phyloP scores from a whole-genome alignment of 2,888 invertebrate species.

The Nesidiocoris tenuis region DNA sequence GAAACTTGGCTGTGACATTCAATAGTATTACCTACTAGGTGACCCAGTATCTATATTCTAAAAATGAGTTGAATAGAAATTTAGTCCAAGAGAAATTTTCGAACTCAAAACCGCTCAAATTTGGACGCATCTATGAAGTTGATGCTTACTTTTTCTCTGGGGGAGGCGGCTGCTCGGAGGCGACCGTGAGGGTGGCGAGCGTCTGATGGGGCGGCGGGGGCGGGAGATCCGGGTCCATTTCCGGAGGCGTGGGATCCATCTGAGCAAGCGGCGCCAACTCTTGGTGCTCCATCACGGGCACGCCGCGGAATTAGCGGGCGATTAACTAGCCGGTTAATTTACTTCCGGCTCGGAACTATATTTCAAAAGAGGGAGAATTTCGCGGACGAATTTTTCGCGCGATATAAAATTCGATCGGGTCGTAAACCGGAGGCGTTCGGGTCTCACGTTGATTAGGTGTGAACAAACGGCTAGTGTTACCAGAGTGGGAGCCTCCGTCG shows the following conservation, averaged over 20 bases:
- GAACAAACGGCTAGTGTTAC: not conserved
- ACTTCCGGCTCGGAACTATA: not conserved
- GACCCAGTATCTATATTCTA: too few relatives aligned
- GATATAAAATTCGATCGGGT: not conserved
- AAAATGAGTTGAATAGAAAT: too few relatives aligned
- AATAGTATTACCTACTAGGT: too few relatives aligned
- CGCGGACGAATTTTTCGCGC: not conserved
- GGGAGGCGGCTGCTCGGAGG: constrained; percentile 41
- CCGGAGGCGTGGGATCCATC: constrained; percentile 43
- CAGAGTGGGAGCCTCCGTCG: not conserved
- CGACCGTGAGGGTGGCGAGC: constrained; percentile 40
- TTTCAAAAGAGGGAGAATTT: not conserved
- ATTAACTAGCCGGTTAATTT: not conserved
- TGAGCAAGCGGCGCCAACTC: constrained; percentile 42
- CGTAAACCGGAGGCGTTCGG: not conserved
- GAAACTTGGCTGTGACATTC: too few relatives aligned
- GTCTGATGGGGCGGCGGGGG: constrained; percentile 41
- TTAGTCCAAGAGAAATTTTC: too few relatives aligned
- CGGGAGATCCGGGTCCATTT: constrained; percentile 44
- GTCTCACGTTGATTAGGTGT: not conserved
- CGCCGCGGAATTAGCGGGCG: not conserved
- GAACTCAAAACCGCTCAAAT: too few relatives aligned
- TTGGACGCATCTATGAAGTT: too few relatives aligned
- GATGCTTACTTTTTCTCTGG: constrained; percentile 40
- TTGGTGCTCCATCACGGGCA: constrained; percentile 35